Evolutionary conservation across 2,888 invertebrate species (phyloP).

Genomic region (Junonia oenone): DNA sequence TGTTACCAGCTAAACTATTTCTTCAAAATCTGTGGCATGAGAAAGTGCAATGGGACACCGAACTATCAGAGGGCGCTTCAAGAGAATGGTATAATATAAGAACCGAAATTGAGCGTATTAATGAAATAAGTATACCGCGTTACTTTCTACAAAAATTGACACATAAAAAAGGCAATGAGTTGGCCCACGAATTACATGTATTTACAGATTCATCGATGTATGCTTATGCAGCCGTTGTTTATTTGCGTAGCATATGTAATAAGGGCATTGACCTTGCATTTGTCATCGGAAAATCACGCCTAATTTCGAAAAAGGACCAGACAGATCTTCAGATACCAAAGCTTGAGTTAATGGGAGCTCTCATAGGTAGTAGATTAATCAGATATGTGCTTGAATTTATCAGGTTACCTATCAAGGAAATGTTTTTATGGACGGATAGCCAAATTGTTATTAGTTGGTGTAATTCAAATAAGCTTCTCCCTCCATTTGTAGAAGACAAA

Average conservation of each 20-base stretch:
- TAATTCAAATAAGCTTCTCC: not conserved
- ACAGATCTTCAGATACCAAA: constrained; percentile 12
- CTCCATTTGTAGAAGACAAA: not conserved
- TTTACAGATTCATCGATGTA: constrained; percentile 1
- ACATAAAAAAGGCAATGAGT: constrained; percentile 1
- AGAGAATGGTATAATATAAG: not conserved
- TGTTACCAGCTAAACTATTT: constrained; percentile 14
- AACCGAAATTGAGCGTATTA: too few species aligned
- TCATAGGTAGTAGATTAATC: too few species aligned
- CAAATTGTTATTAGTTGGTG: constrained; percentile 5
- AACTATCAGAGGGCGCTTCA: not conserved
- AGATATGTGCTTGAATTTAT: too few species aligned
- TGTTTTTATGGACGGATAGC: too few species aligned
- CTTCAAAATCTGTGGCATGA: constrained; percentile 18
- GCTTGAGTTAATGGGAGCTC: constrained; percentile 11
- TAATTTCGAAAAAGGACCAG: constrained; percentile 18
- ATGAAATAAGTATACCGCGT: too few species aligned
- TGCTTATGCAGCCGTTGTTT: constrained; percentile 14
- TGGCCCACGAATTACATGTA: not conserved
- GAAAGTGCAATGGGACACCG: constrained; percentile 17
- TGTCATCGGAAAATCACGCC: constrained; percentile 25
- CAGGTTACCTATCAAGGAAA: too few species aligned
- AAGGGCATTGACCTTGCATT: constrained; percentile 11
- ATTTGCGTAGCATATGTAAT: constrained; percentile 8
- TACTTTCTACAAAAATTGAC: too few species aligned